Conservation (phyloP, 2,888 invertebrate genomes). For the Scrobipalpa atriplicella region DNA sequence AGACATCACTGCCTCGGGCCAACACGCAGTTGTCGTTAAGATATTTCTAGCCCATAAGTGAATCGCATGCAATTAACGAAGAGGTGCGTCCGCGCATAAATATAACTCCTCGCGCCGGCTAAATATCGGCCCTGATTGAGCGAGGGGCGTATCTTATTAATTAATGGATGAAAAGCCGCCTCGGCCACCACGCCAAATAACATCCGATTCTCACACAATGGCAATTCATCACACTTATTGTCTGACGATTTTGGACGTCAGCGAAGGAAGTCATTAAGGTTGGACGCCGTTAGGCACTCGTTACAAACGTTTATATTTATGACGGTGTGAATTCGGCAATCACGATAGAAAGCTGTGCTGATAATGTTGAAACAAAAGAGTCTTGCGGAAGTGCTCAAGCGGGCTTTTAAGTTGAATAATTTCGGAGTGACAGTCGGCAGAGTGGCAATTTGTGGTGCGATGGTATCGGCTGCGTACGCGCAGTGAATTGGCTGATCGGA, state of each 20-base stretch:
- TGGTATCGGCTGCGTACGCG: slow-evolving; percentile 61
- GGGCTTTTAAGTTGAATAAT: slow-evolving; percentile 52
- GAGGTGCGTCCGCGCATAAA: slow-evolving; percentile 72
- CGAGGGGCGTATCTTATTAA: slow-evolving; percentile 76
- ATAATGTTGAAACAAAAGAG: slow-evolving; percentile 45
- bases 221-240: slow-evolving; percentile 78
- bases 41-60: slow-evolving; percentile 65
- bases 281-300: slow-evolving; percentile 58
- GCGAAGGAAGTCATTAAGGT: slow-evolving; percentile 75
- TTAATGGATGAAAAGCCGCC: slow-evolving; percentile 75
- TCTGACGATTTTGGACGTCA: slow-evolving; percentile 77
- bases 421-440: slow-evolving; percentile 55
- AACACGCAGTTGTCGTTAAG: slow-evolving; percentile 59
- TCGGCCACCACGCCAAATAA: slow-evolving; percentile 67
- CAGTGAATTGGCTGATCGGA: slow-evolving; percentile 52
- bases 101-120: slow-evolving; percentile 63
- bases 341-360: slow-evolving; percentile 48
- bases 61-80: slow-evolving; percentile 71
- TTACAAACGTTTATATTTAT: slow-evolving; percentile 63
- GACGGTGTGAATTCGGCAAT: slow-evolving; percentile 56
- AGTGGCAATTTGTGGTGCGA: slow-evolving; percentile 63
- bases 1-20: slow-evolving; percentile 40
- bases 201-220: slow-evolving; percentile 72
- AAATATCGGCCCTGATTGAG: slow-evolving; percentile 72
- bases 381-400: slow-evolving; percentile 47